Evolutionary conservation across 2,888 invertebrate genomes (phyloP).

Genomic region (Prosapia bicincta): DNA sequence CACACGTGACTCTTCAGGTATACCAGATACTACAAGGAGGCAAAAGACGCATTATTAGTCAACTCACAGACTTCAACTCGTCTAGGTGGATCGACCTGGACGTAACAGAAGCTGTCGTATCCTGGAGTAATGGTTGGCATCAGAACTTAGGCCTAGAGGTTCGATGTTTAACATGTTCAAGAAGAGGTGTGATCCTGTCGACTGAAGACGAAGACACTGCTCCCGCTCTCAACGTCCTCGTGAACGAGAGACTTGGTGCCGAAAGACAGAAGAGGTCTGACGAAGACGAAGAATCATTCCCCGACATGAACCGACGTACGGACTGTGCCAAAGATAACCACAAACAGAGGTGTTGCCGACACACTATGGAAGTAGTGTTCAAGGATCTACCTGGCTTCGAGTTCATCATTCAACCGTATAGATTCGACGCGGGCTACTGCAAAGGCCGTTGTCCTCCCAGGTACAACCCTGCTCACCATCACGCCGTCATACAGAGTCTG

Average conservation of each 20-base stretch:
- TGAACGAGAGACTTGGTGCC: slow-evolving; percentile 4
- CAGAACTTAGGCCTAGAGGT: slow-evolving; percentile 19
- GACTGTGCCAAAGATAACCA: slow-evolving; percentile 27
- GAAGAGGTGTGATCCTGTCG: background rate
- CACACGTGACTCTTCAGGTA: background rate
- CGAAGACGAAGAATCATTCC: background rate
- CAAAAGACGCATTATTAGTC: background rate
- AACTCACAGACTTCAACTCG: background rate
- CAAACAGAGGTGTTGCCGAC: slow-evolving; percentile 56
- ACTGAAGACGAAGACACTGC: background rate
- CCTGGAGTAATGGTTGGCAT: background rate
- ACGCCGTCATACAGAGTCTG: slow-evolving; percentile 65
- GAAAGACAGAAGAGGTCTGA: slow-evolving; percentile 4
- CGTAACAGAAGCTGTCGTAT: background rate
- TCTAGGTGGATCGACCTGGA: background rate
- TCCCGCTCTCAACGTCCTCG: slow-evolving; percentile 21
- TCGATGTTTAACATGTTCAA: background rate
- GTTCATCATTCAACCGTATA: slow-evolving; percentile 64
- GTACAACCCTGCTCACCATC: slow-evolving; percentile 66
- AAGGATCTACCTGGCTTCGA: slow-evolving; percentile 59
- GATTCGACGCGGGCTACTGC: slow-evolving; percentile 68
- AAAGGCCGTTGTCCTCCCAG: slow-evolving; percentile 52
- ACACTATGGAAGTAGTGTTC: slow-evolving; percentile 62
- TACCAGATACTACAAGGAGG: background rate
- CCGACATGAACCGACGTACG: slow-evolving; percentile 12